Evolutionary conservation across 2,797 vertebrate genomes (phyloP).

Genomic region (Gila robusta): DNA sequence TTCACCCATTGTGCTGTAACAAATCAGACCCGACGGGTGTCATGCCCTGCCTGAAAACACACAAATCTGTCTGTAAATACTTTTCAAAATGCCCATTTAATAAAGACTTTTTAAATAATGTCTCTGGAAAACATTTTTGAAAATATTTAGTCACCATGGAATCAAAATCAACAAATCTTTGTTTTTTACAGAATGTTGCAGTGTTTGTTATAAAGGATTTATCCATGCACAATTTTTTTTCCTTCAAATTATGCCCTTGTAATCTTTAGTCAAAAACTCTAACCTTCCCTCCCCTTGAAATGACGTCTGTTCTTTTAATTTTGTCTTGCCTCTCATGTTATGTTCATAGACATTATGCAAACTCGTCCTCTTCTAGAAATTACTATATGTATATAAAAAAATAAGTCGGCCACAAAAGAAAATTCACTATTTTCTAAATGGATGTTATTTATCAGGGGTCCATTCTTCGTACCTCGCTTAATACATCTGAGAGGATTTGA

Average conservation of each 20-base stretch:
- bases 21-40: slow-evolving; percentile 49
- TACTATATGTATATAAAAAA: too few species aligned
- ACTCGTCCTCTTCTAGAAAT: too few species aligned
- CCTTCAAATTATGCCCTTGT: background rate
- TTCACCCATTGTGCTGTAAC: slow-evolving; percentile 53
- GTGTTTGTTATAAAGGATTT: background rate
- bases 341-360: too few species aligned
- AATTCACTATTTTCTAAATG: background rate
- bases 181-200: background rate
- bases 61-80: slow-evolving; percentile 82
- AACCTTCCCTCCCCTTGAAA: background rate
- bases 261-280: background rate
- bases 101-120: slow-evolving; percentile 65
- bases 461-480: background rate
- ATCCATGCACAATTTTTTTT: background rate
- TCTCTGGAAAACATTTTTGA: background rate
- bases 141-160: slow-evolving; percentile 20
- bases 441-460: background rate
- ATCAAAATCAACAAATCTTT: background rate
- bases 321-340: too few species aligned
- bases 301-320: too few species aligned
- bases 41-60: slow-evolving; percentile 65
- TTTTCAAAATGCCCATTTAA: slow-evolving; percentile 70
- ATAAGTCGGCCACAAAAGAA: background rate
- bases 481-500: background rate